Conservation (phyloP, 2,888 invertebrate species). For the Boloria selene region DNA sequence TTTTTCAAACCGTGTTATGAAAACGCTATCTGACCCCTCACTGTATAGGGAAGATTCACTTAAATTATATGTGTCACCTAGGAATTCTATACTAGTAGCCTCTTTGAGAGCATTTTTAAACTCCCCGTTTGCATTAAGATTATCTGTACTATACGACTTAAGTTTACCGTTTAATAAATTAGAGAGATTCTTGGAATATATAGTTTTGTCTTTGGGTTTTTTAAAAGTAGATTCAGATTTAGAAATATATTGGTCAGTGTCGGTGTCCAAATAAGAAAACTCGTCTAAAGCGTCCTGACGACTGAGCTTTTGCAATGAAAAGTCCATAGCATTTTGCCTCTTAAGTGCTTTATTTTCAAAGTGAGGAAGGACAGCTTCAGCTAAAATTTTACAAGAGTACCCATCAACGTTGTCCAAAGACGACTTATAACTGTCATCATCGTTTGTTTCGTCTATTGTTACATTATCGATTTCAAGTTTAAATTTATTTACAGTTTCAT, state of each 20-base stretch:
- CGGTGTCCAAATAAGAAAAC: conserved; percentile 44
- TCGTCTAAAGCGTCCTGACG: conserved; percentile 54
- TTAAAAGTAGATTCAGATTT: conserved; percentile 53
- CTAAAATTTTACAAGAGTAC: conserved; percentile 41
- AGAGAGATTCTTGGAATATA: conserved; percentile 59
- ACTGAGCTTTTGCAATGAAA: conserved; percentile 47
- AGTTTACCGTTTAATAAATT: conserved; percentile 70
- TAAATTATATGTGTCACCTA: conserved; percentile 49
- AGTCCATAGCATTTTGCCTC: conserved; percentile 66
- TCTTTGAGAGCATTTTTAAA: conserved; percentile 65
- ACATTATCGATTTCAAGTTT: conserved; percentile 63
- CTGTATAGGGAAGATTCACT: conserved; percentile 64
- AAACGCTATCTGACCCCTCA: conserved; percentile 68
- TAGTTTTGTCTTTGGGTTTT: conserved; percentile 52
- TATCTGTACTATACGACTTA: conserved; percentile 72
- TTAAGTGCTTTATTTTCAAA: conserved; percentile 57
- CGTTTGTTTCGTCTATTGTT: conserved; percentile 67
- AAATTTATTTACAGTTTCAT: conserved; percentile 43
- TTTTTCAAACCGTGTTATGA: conserved; percentile 54
- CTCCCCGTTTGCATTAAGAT: conserved; percentile 56
- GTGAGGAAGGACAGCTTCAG: conserved; percentile 51
- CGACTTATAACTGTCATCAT: conserved; percentile 50
- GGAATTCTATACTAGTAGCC: conserved; percentile 70
- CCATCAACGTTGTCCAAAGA: conserved; percentile 44
- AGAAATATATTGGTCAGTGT: conserved; percentile 29